Percentiles rank a stretch among this genome's conserved stretches.
phyloP scores from a whole-genome alignment of 2,888 invertebrate species.

The Rhamnusium bicolor region DNA sequence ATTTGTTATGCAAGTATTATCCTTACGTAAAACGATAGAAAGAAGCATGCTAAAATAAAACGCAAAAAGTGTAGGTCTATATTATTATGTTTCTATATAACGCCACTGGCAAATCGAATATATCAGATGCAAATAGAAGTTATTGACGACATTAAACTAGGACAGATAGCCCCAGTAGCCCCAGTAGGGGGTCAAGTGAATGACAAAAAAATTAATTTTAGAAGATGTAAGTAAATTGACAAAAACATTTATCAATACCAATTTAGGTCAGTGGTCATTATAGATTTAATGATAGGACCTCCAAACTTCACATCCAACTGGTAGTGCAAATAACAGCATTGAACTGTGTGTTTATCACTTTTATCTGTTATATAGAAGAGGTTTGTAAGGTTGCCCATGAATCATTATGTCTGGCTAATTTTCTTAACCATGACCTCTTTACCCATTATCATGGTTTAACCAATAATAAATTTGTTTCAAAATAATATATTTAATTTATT shows the following conservation, averaged over 20 bases:
- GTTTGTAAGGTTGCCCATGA: neutral
- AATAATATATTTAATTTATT: no score
- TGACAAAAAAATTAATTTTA: slow-evolving; percentile 43
- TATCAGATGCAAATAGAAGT: slow-evolving; percentile 37
- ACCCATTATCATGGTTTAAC: neutral
- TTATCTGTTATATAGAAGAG: neutral
- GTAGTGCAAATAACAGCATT: neutral
- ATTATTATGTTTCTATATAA: neutral
- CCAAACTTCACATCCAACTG: neutral
- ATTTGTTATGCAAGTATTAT: neutral
- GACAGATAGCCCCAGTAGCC: slow-evolving; percentile 31
- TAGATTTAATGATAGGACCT: neutral
- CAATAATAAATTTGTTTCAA: no score
- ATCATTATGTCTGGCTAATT: neutral
- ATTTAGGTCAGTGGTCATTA: slow-evolving; percentile 25
- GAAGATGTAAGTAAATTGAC: slow-evolving; percentile 49
- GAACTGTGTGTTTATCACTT: neutral
- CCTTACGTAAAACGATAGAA: neutral
- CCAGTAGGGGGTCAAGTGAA: slow-evolving; percentile 45
- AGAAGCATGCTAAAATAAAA: neutral
- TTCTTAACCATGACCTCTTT: neutral
- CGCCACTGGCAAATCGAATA: neutral
- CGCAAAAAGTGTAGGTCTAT: neutral
- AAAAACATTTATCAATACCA: slow-evolving; percentile 4
- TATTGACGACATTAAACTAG: slow-evolving; percentile 26